These are phyloP conservation scores for Psephotus haematonotus DNA, from an alignment of 2,113 vertebrate species.

Conservation along the genomic window DNA sequence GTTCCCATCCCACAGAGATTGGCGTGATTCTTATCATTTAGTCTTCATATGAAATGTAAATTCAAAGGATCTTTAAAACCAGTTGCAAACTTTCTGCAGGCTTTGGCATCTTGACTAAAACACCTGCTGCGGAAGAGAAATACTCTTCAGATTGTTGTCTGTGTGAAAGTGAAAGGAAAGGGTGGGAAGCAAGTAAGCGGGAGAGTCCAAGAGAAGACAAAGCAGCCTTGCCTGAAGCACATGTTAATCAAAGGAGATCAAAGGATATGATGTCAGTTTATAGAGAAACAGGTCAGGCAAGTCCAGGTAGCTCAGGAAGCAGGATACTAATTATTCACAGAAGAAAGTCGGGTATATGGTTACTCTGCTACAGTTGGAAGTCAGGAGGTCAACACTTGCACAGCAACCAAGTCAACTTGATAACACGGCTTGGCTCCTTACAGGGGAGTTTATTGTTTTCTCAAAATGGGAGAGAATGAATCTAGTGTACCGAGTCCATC, in stretches of 20 bases:
- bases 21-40: neutral
- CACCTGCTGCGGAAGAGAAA: neutral
- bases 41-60: neutral
- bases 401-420: slow-evolving; percentile 28
- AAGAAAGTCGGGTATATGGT: slow-evolving; percentile 74
- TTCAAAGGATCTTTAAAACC: neutral
- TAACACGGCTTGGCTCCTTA: neutral
- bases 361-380: slow-evolving; percentile 63
- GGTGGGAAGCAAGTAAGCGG: neutral
- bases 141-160: neutral
- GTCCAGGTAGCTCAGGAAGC: slow-evolving; percentile 83
- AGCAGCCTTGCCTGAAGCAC: slow-evolving; percentile 66
- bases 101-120: neutral
- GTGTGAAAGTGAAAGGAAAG: slow-evolving; percentile 42
- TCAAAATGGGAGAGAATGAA: slow-evolving; percentile 77
- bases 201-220: slow-evolving; percentile 61
- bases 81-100: neutral
- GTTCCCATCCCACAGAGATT: neutral
- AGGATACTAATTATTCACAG: slow-evolving; percentile 77
- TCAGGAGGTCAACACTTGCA: slow-evolving; percentile 75
- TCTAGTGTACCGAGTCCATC: slow-evolving; percentile 41
- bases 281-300: slow-evolving; percentile 91
- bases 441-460: neutral
- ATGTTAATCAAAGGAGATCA: slow-evolving; percentile 72
- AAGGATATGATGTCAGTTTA: slow-evolving; percentile 83